Conservation (phyloP, 2,888 invertebrate species). For the Leucoma salicis region DNA sequence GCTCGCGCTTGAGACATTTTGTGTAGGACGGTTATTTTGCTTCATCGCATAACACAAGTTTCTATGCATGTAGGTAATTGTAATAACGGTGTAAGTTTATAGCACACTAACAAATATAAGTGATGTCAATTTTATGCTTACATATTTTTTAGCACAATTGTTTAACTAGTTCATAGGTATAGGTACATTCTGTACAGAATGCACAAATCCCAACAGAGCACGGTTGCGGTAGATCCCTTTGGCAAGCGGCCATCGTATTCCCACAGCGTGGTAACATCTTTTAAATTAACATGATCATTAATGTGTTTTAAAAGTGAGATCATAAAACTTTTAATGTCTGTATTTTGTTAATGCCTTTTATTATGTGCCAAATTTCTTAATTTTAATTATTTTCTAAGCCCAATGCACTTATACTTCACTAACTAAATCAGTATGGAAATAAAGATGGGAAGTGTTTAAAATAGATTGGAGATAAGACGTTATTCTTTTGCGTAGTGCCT, state of each 20-base stretch:
- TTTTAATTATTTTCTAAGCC: neutral
- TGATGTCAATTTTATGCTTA: no score
- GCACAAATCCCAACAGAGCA: slow-evolving; percentile 34
- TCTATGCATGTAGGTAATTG: neutral
- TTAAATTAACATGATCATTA: slow-evolving; percentile 47
- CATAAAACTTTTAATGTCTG: slow-evolving; percentile 16
- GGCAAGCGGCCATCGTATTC: slow-evolving; percentile 49
- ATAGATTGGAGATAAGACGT: slow-evolving; percentile 14
- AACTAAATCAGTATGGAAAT: slow-evolving; percentile 2
- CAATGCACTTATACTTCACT: no score
- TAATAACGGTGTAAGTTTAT: neutral
- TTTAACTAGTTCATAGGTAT: neutral
- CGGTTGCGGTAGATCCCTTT: slow-evolving; percentile 43
- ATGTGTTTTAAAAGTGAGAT: slow-evolving; percentile 38
- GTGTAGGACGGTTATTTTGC: neutral
- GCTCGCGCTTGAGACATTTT: neutral
- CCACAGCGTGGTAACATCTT: slow-evolving; percentile 38
- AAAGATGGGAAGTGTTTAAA: slow-evolving; percentile 1
- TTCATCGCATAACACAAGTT: neutral
- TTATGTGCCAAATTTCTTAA: neutral
- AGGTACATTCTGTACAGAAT: neutral
- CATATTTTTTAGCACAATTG: neutral
- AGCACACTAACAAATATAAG: neutral
- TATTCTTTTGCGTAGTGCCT: slow-evolving; percentile 27
- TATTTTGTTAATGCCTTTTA: slow-evolving; percentile 5